Conservation (phyloP, 2,113 vertebrate genomes). For the Plestiodon gilberti region DNA sequence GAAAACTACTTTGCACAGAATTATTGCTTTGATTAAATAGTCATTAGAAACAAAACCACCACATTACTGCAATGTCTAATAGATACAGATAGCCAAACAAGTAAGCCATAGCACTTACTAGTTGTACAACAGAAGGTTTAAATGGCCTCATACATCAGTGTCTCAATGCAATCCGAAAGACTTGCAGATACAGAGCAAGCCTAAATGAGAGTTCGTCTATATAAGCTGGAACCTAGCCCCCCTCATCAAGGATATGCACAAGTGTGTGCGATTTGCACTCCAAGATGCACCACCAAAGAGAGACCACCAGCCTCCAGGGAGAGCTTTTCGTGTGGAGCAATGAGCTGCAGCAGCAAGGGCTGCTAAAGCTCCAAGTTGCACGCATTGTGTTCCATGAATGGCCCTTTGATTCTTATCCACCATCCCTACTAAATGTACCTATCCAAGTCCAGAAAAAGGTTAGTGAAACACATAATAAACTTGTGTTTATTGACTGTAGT, state of each 20-base stretch:
- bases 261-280: background rate
- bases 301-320: no score
- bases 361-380: no score
- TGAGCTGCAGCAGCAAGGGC: background rate
- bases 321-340: no score
- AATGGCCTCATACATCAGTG: slow-evolving; percentile 9
- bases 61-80: background rate
- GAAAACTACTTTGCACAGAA: background rate
- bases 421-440: background rate
- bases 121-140: background rate
- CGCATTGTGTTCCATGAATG: background rate
- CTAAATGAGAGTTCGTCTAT: background rate
- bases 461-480: no score
- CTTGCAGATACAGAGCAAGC: background rate
- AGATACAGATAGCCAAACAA: background rate
- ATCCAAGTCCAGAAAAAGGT: background rate
- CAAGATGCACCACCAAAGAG: background rate
- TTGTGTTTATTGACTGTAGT: background rate
- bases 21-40: slow-evolving; percentile 23
- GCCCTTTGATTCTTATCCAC: background rate
- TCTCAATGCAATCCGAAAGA: background rate
- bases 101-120: background rate
- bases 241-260: background rate
- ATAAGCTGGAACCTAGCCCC: background rate
- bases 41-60: slow-evolving; percentile 8